Base-by-base conservation (phyloP, 1,140 invertebrate genomes). In the Drosophila varians region DNA sequence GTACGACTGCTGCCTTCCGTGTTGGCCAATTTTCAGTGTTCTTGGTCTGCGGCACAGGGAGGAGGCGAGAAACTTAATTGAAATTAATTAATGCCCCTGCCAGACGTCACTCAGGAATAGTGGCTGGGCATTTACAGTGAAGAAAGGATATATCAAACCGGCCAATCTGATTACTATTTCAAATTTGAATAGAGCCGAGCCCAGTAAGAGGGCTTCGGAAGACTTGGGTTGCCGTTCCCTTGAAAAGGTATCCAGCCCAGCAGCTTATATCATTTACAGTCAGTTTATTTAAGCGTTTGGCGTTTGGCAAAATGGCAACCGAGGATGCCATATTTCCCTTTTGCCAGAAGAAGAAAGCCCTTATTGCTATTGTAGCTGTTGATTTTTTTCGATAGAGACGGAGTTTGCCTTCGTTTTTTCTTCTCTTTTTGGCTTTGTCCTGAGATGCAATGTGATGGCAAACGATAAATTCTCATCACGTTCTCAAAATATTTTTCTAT, bases 401-500 rank as follows among this genome's bases (percentile, higher is more conserved):
- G 38, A 25, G 42, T 53, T 55, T 52, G 21, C 38, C 8, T 18
- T 8, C 3, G 18, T 42, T 18, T 14, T 18, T 8, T 9, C 16
- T 8, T 3, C 5, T 40, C 8, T 42, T 36, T 3, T 12, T 12
- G 34, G 1, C 8, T 16, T 6, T 19, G 14, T 42, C 16, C 38
- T n/a, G 86, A 68, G 69, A 68, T 69, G 77, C 53, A 58, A 57
- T 58, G 65, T 75, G 54, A 72, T 68, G 62, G 64, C 80, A 38
- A 86, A 58, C 71, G 56, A 84, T 84, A 84, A 84, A 84, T 84
- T 84, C 80, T 72, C 79, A 84, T 84, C 79, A 84, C 79, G 79
- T 86, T 86, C 83, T 71, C 71, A 86, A 87, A 84, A 84, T 84
- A 84, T 84, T 84, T 86, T 84, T 87, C 80, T 79, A 84, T 84